Percentiles rank a stretch among this genome's conserved stretches.
Evolutionary conservation across 2,888 invertebrate genomes (phyloP).

Genomic region (Aphidoletes aphidimyza): DNA sequence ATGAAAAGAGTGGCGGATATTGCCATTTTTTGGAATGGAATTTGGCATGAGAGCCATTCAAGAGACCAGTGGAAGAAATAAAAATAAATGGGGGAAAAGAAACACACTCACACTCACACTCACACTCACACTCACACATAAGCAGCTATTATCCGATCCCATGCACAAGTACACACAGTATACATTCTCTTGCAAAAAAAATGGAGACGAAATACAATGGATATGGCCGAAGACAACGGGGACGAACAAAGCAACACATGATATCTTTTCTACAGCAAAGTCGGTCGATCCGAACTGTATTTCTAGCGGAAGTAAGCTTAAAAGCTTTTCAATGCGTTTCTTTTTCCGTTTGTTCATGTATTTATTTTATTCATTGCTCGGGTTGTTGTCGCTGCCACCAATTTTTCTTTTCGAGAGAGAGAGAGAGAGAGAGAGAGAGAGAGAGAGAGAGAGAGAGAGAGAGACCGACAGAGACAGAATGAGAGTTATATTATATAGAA

Average conservation of each 20-base stretch:
- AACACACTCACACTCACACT: neutral
- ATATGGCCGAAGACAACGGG: neutral
- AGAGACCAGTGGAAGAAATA: neutral
- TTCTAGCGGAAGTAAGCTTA: constrained; percentile 45
- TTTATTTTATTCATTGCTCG: constrained; percentile 46
- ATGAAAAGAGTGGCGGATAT: constrained; percentile 10
- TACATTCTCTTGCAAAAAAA: neutral
- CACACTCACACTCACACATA: neutral
- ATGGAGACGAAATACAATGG: neutral
- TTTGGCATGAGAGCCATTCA: neutral
- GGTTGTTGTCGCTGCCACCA: neutral
- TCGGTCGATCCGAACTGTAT: neutral
- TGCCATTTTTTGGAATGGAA: constrained; percentile 1
- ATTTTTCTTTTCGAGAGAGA: neutral
- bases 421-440: neutral
- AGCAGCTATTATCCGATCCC: neutral
- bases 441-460: neutral
- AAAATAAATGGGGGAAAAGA: neutral
- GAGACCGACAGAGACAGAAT: neutral
- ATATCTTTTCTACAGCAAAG: neutral
- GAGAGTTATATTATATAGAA: neutral
- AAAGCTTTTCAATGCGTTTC: constrained; percentile 46
- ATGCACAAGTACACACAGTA: neutral
- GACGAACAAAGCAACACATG: neutral
- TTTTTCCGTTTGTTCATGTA: constrained; percentile 14